Evolutionary conservation across 2,797 vertebrate species (phyloP).

Genomic region (Falco novaeseelandiae): DNA sequence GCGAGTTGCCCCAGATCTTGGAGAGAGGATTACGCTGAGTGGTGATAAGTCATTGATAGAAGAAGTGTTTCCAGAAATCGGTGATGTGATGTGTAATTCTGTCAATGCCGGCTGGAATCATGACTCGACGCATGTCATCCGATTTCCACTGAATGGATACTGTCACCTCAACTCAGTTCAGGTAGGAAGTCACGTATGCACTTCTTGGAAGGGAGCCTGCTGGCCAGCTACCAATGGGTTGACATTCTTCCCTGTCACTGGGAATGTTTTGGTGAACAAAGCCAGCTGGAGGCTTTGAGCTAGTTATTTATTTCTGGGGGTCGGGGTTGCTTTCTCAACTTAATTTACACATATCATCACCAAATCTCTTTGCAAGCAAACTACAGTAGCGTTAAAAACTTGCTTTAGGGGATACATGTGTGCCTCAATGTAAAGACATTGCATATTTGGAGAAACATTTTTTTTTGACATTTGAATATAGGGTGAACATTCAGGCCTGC

Average conservation of each 20-base stretch:
- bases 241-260: neutral
- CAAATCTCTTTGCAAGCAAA: neutral
- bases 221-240: neutral
- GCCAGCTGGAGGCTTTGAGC: neutral
- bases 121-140: constrained; percentile 97
- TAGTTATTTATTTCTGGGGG: neutral
- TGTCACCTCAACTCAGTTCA: constrained; percentile 99
- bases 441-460: neutral
- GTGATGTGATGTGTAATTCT: constrained; percentile 97
- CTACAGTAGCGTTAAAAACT: neutral
- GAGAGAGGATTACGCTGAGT: constrained; percentile 94
- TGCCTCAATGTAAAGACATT: neutral
- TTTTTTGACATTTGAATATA: neutral
- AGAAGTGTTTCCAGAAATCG: constrained; percentile 96
- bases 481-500: neutral
- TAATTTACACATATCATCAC: neutral
- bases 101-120: constrained; percentile 99
- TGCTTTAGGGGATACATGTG: neutral
- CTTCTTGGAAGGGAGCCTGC: neutral
- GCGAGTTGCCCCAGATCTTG: constrained; percentile 93
- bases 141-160: constrained; percentile 96
- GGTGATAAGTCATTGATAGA: constrained; percentile 97
- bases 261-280: neutral
- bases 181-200: constrained; percentile 67
- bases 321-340: neutral